Base-by-base conservation (phyloP, 2,113 vertebrate species). In the Colinus virginianus region DNA sequence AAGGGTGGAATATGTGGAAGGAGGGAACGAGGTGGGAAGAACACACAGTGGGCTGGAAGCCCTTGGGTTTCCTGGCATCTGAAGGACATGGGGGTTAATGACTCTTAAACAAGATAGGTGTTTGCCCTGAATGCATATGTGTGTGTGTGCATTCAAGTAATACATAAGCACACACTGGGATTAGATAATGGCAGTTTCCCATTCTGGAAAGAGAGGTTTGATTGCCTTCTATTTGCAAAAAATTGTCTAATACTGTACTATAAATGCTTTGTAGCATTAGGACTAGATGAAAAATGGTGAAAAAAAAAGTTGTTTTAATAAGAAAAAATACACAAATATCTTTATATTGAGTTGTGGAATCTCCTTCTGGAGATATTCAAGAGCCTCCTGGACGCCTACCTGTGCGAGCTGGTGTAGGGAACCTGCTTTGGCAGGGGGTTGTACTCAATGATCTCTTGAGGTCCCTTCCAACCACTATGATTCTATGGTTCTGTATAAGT, bases 41-140 rank as follows among this genome's bases (percentile, higher is more conserved):
- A 63, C 48, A 43, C 0, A 0, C 22, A 34, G 11, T 28, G 14
- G 26, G 22, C 84, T 49, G 43, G 63, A 90, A 43, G 12, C 7
- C 66, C 17, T 36, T 61, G n/a, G 67, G 12, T 56, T 89, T 68
- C 25, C 38, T 42, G 45, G 49, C 43, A 46, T 13, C 13, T 4
- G 6, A 80, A 81, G 66, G 62, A 61, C 61, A 38, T 0, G 0
- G 22, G 25, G 78, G 25, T 63, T 61, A 58, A 21, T 1, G 10
- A 19, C 30, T 74, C 9, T 40, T 21, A 58, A 18, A 64, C 25
- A 43, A 20, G 9, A 26, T 53, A 4, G 22, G 18, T 68, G 40
- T 61, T 87, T 61, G 20, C 88, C 36, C 9, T 85, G 18, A 30
- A 5, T 51, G 25, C 28, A 30, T 68, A 2, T 34, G 13, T 81